Evolutionary conservation across 2,113 vertebrate genomes (phyloP).

Genomic region (Procavia capensis): DNA sequence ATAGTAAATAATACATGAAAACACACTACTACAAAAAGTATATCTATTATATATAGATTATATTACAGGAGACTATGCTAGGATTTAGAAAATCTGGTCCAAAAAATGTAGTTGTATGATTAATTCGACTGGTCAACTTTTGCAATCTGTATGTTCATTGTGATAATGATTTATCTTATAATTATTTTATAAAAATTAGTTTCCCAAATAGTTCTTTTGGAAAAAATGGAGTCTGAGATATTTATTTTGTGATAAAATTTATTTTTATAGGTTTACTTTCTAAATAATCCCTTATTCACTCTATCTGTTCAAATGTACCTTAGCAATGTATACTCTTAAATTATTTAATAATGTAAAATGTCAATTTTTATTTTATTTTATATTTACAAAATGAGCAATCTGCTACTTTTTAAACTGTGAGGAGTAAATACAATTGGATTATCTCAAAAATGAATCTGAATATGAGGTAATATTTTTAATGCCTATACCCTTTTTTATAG

Average conservation of each 20-base stretch:
- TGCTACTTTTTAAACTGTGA: not conserved
- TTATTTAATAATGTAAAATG: not conserved
- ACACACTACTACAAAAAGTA: not conserved
- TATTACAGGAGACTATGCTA: not conserved
- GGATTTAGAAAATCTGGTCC: not conserved
- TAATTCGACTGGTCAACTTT: not conserved
- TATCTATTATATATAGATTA: not conserved
- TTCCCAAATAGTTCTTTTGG: not conserved
- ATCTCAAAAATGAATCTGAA: slow-evolving; percentile 17
- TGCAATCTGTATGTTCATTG: not conserved
- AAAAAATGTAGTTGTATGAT: not conserved
- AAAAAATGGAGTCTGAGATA: no score
- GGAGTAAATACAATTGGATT: slow-evolving; percentile 5
- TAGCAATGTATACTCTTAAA: slow-evolving; percentile 5
- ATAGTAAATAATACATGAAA: not conserved
- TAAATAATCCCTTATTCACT: not conserved
- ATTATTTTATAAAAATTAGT: not conserved
- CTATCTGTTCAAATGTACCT: not conserved
- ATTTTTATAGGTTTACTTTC: not conserved
- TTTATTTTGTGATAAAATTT: not conserved
- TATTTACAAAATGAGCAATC: not conserved
- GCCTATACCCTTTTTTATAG: not conserved
- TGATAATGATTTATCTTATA: not conserved
- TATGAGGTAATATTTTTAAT: not conserved
- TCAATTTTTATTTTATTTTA: not conserved